Base-by-base conservation (phyloP, 2,797 vertebrate genomes). In the Pteropus rufus region DNA sequence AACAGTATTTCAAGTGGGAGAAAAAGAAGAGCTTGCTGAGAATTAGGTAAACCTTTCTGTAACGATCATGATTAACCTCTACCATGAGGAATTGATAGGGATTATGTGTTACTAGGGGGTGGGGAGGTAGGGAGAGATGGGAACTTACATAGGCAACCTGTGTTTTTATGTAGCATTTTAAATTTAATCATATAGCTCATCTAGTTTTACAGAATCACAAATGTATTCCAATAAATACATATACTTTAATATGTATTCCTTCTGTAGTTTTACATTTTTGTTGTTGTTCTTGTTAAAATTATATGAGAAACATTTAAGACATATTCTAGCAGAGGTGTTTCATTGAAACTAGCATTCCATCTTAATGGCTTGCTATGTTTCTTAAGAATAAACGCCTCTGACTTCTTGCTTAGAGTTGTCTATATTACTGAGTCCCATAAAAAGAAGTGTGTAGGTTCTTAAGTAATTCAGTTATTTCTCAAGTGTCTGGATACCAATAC, bases 321-420 rank as follows among this genome's bases (percentile, higher is more conserved):
- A 56, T 26, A 39, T 46, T 2, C 39, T 73, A 60, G 6, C n/a
- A 46, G 36, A 87, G 5, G 14, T 86, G 26, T 89, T 80, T 95
- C 83, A 2, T 14, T 89, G 85, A 81, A 92, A 91, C n/a, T 67
- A 93, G 19, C 34, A 64, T 46, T 94, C 10, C 10, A 24, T 60
- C 34, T 86, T 79, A 91, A 67, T 52, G 64, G 18, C 10, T 72
- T 72, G 5, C 19, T 85, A 24, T 67, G 31, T 39, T 93, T 67
- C 15, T 58, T 56, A 79, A 89, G 90, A 89, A 80, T 31, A 64
- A 82, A 91, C 26, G 23, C 1, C 3, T 95, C 58, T 56, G 14
- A 87, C 60, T 64, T 83, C 58, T 95, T 54, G 34, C 44, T 86
- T 77, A 64, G 44, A 39, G 85, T 96, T 94, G 23, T 82, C 46